Evolutionary conservation across 1,140 invertebrate species (phyloP).

Genomic region (Eciton burchellii): DNA sequence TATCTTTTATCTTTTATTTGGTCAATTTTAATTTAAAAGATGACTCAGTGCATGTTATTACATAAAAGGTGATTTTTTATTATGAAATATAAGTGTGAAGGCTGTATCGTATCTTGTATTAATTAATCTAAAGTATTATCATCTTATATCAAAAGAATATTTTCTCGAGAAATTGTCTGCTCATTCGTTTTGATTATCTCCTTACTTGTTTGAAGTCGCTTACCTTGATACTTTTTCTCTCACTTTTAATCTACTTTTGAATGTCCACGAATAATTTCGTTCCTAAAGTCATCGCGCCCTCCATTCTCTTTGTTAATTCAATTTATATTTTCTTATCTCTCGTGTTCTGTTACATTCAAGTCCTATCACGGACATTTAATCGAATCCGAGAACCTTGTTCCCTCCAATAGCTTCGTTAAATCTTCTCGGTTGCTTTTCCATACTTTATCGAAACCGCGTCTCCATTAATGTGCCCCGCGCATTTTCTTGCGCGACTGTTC

Average conservation of each 20-base stretch:
- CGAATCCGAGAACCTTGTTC: constrained; percentile 12
- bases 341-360: constrained; percentile 37
- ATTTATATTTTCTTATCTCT: constrained; percentile 47
- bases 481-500: constrained; percentile 34
- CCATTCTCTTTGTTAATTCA: constrained; percentile 28
- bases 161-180: not conserved
- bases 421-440: not conserved
- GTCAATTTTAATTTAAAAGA: too few species aligned
- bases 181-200: not conserved
- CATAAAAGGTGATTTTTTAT: not conserved
- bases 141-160: not conserved
- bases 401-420: constrained; percentile 48
- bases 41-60: not conserved
- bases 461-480: not conserved
- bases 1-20: too few species aligned
- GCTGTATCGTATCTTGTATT: not conserved
- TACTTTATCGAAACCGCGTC: constrained; percentile 8
- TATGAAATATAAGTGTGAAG: not conserved
- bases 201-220: not conserved
- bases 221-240: not conserved
- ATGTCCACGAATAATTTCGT: constrained; percentile 35
- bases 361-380: constrained; percentile 39
- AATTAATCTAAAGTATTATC: not conserved
- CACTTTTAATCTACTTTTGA: not conserved
- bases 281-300: not conserved